Base-by-base conservation (phyloP, 2,113 vertebrate genomes). In the Tragelaphus buxtoni region DNA sequence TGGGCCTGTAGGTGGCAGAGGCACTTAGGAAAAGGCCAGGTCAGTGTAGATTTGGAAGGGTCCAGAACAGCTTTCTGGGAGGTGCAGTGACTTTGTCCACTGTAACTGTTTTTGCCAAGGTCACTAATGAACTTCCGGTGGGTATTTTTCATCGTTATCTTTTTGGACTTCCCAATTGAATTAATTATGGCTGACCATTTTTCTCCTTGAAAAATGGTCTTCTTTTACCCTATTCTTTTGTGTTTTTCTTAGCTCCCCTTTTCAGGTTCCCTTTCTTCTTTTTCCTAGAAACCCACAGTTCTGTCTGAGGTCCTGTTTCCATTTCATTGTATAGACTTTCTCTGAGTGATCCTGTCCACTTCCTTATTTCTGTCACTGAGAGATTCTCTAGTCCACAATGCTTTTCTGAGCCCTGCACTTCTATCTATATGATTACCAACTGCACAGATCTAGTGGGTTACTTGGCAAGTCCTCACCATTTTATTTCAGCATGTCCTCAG, bases 131-230 rank as follows among this genome's bases (percentile, higher is more conserved):
- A 24, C 63, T 91, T 42, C 42, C 35, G 13, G 22, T 76, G 87
- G 65, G 7, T 28, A 56, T 80, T 93, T 95, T 94, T 65, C 88
- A 76, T 60, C 80, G 93, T 93, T 77, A 80, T 87, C 72, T 81
- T 90, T 93, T 84, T 81, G 35, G 80, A 80, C 74, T 58, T 94
- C 39, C 72, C 86, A 89, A 28, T 56, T 53, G 4, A 80, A 6
- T 61, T 88, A 61, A 61, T 92, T 79, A 61, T 51, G 49, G 60
- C 20, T 74, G 53, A 53, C 82, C 39, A 24, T 55, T 72, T 81
- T 79, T 55, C 55, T 87, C 35, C 45, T 77, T 32, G 51, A 90
- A 83, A 60, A 90, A 55, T 53, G 76, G 32, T 55, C 56, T 26
- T 84, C 80, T 77, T 91, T 91, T 42, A 45, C 32, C 30, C 18